Evolutionary conservation across 92 coral and sea anemone species (phyloP).

Genomic region (Anthopleura xanthogrammica): DNA sequence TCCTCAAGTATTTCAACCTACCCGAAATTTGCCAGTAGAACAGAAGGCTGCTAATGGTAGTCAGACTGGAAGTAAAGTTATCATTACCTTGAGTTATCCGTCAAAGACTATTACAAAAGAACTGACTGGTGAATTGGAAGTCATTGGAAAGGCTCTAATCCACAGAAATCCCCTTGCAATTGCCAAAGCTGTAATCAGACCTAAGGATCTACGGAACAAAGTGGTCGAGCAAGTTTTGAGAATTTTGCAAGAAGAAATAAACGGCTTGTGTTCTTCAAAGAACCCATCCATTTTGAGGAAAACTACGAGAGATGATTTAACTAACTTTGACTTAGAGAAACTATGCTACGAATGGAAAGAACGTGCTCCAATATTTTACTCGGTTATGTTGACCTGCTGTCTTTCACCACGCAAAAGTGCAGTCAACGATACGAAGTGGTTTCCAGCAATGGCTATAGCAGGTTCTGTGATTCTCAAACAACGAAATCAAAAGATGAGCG

Average conservation of each 20-base stretch:
- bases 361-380: slow-evolving; percentile 34
- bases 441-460: background rate
- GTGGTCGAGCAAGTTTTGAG: slow-evolving; percentile 6
- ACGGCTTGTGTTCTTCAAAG: slow-evolving; percentile 6
- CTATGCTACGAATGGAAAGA: slow-evolving; percentile 32
- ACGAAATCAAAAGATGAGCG: background rate
- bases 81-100: background rate
- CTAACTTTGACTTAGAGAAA: slow-evolving; percentile 2
- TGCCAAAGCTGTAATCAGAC: slow-evolving; percentile 21
- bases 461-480: background rate
- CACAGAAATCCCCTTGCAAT: slow-evolving; percentile 6
- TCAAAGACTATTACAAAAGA: slow-evolving; percentile 7
- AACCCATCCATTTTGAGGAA: slow-evolving; percentile 16
- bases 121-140: background rate
- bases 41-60: too few relatives aligned
- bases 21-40: too few relatives aligned
- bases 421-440: background rate
- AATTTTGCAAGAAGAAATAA: background rate
- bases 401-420: background rate
- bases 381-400: slow-evolving; percentile 7
- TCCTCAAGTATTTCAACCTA: too few relatives aligned
- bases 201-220: background rate
- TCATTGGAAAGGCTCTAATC: slow-evolving; percentile 7
- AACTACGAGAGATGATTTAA: background rate
- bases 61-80: background rate